Conservation (phyloP, 2,113 vertebrate species). For the Apaloderma vittatum region DNA sequence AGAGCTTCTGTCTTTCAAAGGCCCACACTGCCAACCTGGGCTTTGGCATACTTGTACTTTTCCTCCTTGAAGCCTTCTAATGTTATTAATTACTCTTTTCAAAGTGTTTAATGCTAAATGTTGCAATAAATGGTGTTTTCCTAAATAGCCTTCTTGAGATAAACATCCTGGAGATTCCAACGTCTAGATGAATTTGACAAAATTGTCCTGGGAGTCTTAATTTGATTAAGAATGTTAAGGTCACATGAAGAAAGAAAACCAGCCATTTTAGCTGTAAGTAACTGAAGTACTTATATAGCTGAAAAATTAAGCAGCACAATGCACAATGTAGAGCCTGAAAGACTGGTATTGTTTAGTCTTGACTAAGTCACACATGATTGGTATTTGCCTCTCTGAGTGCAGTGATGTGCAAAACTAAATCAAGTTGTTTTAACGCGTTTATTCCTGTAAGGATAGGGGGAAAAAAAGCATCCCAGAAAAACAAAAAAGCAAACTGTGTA, state of each 20-base stretch:
- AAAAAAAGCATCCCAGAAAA: background rate
- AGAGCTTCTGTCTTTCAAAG: background rate
- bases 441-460: background rate
- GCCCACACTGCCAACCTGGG: background rate
- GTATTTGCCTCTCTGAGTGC: background rate
- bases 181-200: background rate
- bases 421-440: background rate
- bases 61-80: background rate
- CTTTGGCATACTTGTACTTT: background rate
- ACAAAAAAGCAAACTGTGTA: background rate
- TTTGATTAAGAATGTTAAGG: background rate
- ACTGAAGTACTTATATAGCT: background rate
- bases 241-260: background rate
- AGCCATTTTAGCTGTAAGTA: background rate
- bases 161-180: background rate
- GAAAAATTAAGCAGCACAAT: background rate
- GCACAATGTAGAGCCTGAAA: background rate
- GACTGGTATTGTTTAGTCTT: background rate
- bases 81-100: background rate
- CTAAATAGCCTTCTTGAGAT: background rate
- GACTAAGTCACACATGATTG: background rate
- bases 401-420: background rate
- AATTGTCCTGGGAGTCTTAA: background rate
- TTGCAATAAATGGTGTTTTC: background rate
- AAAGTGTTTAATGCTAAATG: background rate